Evolutionary conservation across 2,113 vertebrate genomes (phyloP).

Genomic region (Nannospalax galili): DNA sequence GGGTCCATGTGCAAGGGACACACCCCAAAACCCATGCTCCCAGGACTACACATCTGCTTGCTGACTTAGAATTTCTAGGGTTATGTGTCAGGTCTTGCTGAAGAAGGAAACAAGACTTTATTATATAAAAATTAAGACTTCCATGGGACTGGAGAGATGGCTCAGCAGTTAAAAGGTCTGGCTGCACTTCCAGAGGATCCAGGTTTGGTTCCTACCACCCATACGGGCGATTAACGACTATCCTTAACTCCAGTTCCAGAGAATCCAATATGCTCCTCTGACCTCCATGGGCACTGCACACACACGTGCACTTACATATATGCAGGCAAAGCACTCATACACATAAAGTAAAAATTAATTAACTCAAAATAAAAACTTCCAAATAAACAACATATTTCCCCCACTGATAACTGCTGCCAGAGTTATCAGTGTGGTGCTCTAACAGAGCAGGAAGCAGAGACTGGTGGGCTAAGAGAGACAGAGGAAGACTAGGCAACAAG

Average conservation of each 20-base stretch:
- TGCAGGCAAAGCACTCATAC: too few species aligned
- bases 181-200: too few species aligned
- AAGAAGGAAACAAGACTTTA: background rate
- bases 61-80: background rate
- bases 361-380: background rate
- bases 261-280: too few species aligned
- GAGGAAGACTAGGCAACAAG: background rate
- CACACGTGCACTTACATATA: too few species aligned
- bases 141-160: too few species aligned
- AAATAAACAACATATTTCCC: background rate
- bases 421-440: background rate
- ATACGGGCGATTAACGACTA: too few species aligned
- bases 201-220: too few species aligned
- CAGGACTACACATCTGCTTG: background rate
- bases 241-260: too few species aligned
- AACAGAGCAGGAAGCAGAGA: background rate
- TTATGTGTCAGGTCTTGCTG: background rate
- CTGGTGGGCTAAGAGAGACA: background rate
- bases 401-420: too few species aligned
- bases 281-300: too few species aligned
- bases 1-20: background rate
- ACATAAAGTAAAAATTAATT: too few species aligned
- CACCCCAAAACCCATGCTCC: constrained; percentile 14
- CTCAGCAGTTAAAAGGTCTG: too few species aligned
- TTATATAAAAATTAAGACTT: background rate